These are phyloP conservation scores for Acanthosepion lycidas DNA, from an alignment of 2,888 invertebrate genomes.

Conservation along the genomic window DNA sequence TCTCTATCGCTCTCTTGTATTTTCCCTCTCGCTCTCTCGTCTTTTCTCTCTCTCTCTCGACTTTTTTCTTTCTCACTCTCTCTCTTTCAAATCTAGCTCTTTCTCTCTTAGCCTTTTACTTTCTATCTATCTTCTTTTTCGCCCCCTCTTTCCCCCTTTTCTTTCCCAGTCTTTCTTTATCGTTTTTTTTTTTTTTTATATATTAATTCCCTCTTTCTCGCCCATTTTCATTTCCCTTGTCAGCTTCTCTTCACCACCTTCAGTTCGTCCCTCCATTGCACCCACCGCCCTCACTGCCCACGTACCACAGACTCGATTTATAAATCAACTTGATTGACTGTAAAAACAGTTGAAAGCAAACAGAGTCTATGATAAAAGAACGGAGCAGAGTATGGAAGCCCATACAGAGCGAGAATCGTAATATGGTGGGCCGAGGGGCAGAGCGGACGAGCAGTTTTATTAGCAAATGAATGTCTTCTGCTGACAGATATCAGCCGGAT, in stretches of 20 bases:
- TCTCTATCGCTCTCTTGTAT: neutral
- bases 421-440: neutral
- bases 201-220: neutral
- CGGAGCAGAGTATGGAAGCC: neutral
- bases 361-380: neutral
- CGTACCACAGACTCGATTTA: neutral
- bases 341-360: constrained; percentile 33
- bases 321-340: too few relatives aligned
- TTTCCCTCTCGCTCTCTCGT: neutral
- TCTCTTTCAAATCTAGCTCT: neutral
- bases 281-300: neutral
- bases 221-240: neutral
- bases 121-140: too few relatives aligned
- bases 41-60: neutral
- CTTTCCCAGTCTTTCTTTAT: too few relatives aligned
- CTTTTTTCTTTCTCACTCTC: neutral
- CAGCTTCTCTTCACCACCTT: neutral
- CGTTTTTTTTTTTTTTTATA: neutral
- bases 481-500: constrained; percentile 1
- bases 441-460: neutral
- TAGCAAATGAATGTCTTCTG: neutral
- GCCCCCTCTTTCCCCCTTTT: neutral
- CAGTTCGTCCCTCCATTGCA: neutral
- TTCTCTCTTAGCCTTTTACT: too few relatives aligned
- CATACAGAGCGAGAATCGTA: neutral